These are phyloP conservation scores for Autographa gamma DNA, from an alignment of 2,888 invertebrate genomes.

Conservation along the genomic window DNA sequence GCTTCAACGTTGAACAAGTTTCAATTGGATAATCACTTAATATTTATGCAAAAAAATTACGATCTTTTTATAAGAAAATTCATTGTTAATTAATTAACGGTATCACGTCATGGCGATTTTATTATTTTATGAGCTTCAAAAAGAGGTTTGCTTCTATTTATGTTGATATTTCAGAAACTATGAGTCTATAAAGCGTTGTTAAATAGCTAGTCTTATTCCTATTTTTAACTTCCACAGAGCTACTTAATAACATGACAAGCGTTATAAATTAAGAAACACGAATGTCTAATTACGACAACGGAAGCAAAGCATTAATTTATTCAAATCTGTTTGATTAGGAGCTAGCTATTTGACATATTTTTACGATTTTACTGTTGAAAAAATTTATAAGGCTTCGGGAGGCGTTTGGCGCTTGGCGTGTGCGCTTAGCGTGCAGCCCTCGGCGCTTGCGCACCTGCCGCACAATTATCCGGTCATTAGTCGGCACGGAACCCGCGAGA, in stretches of 20 bases:
- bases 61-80: background rate
- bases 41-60: background rate
- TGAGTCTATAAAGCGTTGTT: conserved; percentile 15
- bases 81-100: background rate
- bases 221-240: conserved; percentile 40
- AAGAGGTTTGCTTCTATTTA: background rate
- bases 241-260: conserved; percentile 43
- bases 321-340: conserved; percentile 65
- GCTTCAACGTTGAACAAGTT: background rate
- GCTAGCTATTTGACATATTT: conserved; percentile 36
- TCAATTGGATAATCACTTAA: conserved; percentile 7
- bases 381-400: conserved; percentile 48
- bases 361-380: conserved; percentile 42
- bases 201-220: conserved; percentile 37
- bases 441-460: conserved; percentile 78
- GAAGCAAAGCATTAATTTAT: conserved; percentile 65
- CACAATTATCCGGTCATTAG: conserved; percentile 83
- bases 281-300: conserved; percentile 58
- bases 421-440: conserved; percentile 79
- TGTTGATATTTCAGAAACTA: background rate
- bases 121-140: background rate
- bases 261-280: conserved; percentile 50
- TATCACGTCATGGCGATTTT: background rate
- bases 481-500: conserved; percentile 73
- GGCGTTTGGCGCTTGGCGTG: conserved; percentile 75